These are phyloP conservation scores for Atrichornis clamosus DNA, from an alignment of 2,113 vertebrate species.

Conservation along the genomic window DNA sequence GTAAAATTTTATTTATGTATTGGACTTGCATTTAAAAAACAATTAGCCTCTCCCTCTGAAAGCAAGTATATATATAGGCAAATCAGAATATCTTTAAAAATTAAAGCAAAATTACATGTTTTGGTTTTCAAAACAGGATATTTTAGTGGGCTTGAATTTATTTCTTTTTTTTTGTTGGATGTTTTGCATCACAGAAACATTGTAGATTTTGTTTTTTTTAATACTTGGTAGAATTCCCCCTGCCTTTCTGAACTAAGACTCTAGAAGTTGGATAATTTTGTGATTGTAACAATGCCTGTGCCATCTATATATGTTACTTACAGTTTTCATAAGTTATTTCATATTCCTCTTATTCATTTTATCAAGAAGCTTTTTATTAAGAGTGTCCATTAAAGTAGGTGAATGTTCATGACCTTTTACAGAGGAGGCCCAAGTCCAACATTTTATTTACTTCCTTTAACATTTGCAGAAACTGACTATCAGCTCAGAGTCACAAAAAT, in stretches of 20 bases:
- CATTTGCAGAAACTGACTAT: neutral
- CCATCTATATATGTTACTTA: neutral
- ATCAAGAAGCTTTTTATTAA: neutral
- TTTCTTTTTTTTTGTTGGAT: neutral
- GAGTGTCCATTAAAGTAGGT: neutral
- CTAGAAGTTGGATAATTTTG: neutral
- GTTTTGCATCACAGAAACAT: neutral
- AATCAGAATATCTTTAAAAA: neutral
- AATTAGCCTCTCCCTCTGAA: neutral
- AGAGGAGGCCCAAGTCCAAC: neutral
- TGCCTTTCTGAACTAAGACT: neutral
- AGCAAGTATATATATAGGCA: neutral
- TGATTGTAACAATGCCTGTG: neutral
- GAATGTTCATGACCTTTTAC: neutral
- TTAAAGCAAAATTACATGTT: neutral
- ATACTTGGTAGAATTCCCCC: neutral
- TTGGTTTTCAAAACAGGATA: neutral
- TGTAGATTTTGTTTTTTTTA: neutral
- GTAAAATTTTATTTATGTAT: neutral
- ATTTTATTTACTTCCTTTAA: neutral
- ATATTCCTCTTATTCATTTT: neutral
- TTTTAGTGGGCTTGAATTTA: neutral
- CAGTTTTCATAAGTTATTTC: neutral
- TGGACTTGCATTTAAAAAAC: neutral
- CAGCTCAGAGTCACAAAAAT: neutral